Evolutionary conservation across 2,113 vertebrate species (phyloP).

Genomic region (Zosterops lateralis): DNA sequence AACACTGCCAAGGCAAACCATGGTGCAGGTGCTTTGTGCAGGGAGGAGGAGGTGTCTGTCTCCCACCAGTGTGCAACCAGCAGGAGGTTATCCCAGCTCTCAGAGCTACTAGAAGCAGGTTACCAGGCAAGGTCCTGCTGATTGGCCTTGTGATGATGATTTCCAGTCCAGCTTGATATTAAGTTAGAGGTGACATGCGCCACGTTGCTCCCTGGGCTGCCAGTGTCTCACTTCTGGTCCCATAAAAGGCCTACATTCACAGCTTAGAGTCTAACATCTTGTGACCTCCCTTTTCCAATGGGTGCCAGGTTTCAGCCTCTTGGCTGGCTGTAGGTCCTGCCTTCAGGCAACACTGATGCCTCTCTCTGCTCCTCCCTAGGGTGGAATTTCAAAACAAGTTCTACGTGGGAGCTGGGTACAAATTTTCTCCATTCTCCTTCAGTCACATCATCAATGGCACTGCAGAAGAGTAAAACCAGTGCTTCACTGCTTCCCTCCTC

Average conservation of each 20-base stretch:
- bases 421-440: slow-evolving; percentile 81
- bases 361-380: slow-evolving; percentile 47
- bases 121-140: background rate
- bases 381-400: slow-evolving; percentile 88
- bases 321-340: background rate
- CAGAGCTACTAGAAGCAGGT: background rate
- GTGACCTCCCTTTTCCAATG: rapidly evolving
- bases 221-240: background rate
- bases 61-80: background rate
- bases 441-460: slow-evolving; percentile 70
- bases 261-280: background rate
- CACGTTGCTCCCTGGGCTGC: rapidly evolving
- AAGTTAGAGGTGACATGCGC: background rate
- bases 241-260: rapidly evolving
- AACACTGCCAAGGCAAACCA: background rate
- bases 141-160: rapidly evolving
- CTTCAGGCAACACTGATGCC: background rate
- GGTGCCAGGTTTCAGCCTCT: background rate
- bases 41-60: background rate
- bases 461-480: slow-evolving; percentile 54
- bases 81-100: background rate
- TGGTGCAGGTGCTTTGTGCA: background rate
- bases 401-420: slow-evolving; percentile 75
- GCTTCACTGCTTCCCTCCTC: background rate
- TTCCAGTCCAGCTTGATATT: background rate